Evolutionary conservation across 92 coral and sea anemone species (phyloP).

Genomic region (Heliopora coerulea): DNA sequence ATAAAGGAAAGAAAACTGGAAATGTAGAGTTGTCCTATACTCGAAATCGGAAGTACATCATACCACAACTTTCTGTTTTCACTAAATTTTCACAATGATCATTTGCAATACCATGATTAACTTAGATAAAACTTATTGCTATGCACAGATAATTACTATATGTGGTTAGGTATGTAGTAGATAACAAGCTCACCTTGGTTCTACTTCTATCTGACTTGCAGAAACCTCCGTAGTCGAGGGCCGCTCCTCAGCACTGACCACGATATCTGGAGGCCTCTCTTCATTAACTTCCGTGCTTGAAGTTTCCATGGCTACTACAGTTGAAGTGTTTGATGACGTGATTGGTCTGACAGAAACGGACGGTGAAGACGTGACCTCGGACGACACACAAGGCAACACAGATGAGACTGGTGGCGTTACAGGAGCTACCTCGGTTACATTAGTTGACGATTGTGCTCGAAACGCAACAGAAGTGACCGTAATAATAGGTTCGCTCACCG

Average conservation of each 20-base stretch:
- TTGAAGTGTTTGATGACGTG: slow-evolving; percentile 37
- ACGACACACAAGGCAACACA: slow-evolving; percentile 10
- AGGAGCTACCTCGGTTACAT: neutral
- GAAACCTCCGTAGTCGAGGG: slow-evolving; percentile 51
- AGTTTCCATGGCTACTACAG: slow-evolving; percentile 28
- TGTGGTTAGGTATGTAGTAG: too few relatives aligned
- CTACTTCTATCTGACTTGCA: slow-evolving; percentile 9
- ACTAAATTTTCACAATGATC: too few relatives aligned
- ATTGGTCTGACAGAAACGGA: slow-evolving; percentile 79
- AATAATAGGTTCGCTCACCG: slow-evolving; percentile 50
- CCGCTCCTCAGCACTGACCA: slow-evolving; percentile 45
- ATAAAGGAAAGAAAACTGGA: too few relatives aligned
- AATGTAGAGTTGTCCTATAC: too few relatives aligned
- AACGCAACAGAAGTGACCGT: slow-evolving; percentile 39
- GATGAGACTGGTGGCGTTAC: slow-evolving; percentile 5
- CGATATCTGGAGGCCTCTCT: slow-evolving; percentile 11
- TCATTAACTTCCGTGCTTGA: slow-evolving; percentile 41
- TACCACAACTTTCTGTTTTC: too few relatives aligned
- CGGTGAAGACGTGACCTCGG: slow-evolving; percentile 13
- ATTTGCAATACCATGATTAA: too few relatives aligned
- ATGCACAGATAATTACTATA: neutral
- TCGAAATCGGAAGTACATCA: too few relatives aligned
- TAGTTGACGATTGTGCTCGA: neutral
- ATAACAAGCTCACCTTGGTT: too few relatives aligned
- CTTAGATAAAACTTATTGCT: too few relatives aligned